A percentile compares a stretch with the other conserved stretches of the same genome.
Evolutionary conservation across 1,140 invertebrate species (phyloP).

Genomic region (Scylla paramamosain): DNA sequence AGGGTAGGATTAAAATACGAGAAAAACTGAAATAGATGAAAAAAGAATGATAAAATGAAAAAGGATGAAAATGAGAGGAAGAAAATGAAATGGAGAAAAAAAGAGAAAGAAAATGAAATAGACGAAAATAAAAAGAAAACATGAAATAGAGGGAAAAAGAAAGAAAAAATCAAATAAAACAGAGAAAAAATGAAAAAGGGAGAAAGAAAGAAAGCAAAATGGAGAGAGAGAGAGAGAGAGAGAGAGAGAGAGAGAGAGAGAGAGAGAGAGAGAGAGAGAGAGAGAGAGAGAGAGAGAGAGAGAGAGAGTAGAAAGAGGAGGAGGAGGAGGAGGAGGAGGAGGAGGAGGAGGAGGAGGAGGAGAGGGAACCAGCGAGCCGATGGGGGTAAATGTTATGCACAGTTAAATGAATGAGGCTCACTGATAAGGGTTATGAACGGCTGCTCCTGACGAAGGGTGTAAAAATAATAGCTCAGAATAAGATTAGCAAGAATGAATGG

Average conservation of each 20-base stretch:
- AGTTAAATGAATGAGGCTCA: too few relatives aligned
- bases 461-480: too few relatives aligned
- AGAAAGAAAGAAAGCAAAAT: neutral
- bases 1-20: too few relatives aligned
- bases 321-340: neutral
- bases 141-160: neutral
- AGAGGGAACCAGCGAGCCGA: neutral
- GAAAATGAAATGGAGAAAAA: too few relatives aligned
- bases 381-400: neutral
- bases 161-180: neutral
- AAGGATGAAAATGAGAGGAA: too few relatives aligned
- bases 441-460: too few relatives aligned
- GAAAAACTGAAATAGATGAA: too few relatives aligned
- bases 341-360: neutral
- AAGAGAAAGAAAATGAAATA: too few relatives aligned
- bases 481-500: too few relatives aligned
- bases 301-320: neutral
- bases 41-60: too few relatives aligned
- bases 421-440: too few relatives aligned
- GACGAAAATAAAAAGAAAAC: neutral
- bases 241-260: constrained; percentile 37
- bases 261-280: constrained; percentile 40
- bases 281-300: constrained; percentile 18
- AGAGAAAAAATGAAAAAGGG: too few relatives aligned
- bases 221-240: constrained; percentile 34